phyloP scores from a whole-genome alignment of 2,113 vertebrate species.

The Pedetes capensis region DNA sequence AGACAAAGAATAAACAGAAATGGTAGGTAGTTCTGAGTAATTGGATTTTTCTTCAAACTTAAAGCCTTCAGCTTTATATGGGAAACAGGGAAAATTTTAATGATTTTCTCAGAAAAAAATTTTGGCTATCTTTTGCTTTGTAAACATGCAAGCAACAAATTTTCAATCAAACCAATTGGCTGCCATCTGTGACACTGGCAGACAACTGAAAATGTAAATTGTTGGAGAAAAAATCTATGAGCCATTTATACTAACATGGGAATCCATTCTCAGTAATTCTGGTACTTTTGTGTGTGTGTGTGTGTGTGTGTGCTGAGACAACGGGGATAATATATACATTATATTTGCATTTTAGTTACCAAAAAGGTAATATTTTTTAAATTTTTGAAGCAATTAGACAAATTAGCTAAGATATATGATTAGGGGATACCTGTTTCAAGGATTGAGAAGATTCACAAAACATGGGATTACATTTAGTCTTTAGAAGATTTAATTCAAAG shows the following conservation, averaged over 20 bases:
- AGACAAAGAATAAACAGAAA: neutral
- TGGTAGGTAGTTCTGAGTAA: neutral
- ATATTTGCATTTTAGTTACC: neutral
- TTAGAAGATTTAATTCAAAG: neutral
- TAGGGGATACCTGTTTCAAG: neutral
- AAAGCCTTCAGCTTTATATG: neutral
- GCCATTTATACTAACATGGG: neutral
- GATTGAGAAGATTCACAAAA: neutral
- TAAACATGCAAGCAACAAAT: neutral
- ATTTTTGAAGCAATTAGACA: neutral
- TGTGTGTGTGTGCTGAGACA: neutral
- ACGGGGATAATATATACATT: neutral
- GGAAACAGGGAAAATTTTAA: neutral
- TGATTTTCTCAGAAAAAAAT: neutral
- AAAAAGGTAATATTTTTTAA: neutral
- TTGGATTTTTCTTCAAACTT: neutral
- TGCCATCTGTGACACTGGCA: neutral
- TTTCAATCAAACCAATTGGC: slow-evolving; percentile 4
- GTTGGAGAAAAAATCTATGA: neutral
- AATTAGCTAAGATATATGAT: neutral
- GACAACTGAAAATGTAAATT: neutral
- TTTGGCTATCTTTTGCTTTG: neutral
- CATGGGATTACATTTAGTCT: neutral
- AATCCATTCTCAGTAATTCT: neutral
- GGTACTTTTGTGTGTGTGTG: too few species aligned